Conservation (phyloP, 2,113 vertebrate genomes). For the Bungarus multicinctus region DNA sequence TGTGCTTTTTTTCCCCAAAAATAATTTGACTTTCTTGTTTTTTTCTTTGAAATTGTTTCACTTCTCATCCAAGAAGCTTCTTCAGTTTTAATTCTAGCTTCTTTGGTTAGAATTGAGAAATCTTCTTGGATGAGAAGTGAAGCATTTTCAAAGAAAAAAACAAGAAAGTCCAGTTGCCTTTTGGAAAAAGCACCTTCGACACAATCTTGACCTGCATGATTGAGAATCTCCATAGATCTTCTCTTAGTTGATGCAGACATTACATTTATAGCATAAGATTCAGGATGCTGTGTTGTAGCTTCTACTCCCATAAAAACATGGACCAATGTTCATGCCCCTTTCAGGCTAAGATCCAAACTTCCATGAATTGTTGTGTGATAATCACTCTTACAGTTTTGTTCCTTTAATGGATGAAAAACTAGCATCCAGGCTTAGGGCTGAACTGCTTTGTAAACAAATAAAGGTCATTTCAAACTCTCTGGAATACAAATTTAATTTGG, state of each 20-base stretch:
- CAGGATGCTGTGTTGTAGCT: neutral
- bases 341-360: accelerated
- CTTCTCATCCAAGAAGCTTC: neutral
- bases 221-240: no score
- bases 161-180: neutral
- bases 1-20: neutral
- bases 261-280: neutral
- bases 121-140: neutral
- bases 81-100: neutral
- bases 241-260: neutral
- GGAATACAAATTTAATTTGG: conserved; percentile 35
- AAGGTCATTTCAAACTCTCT: conserved; percentile 24
- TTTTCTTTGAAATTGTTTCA: neutral
- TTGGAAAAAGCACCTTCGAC: neutral
- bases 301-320: neutral
- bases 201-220: neutral
- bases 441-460: conserved; percentile 25
- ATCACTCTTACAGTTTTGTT: neutral
- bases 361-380: neutral
- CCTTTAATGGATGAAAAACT: neutral
- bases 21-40: neutral
- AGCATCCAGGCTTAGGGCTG: neutral
- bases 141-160: neutral
- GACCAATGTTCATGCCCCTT: neutral
- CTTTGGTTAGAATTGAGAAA: neutral